Conservation (phyloP, 2,113 vertebrate genomes). For the human region DNA sequence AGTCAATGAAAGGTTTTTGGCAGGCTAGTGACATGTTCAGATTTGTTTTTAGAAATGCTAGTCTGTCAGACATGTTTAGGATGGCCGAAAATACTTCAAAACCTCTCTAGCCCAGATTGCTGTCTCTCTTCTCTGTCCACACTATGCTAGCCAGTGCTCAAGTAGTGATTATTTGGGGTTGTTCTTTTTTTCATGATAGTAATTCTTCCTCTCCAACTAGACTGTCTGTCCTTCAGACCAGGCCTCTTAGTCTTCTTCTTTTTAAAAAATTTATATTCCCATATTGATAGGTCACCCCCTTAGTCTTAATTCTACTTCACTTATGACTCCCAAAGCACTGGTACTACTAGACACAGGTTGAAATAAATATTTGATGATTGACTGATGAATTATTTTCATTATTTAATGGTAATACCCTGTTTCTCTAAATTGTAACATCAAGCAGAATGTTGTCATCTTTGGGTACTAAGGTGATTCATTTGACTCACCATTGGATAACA, state of each 20-base stretch:
- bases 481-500: background rate
- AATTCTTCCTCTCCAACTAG: background rate
- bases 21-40: background rate
- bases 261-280: too few species aligned
- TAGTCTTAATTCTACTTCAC: background rate
- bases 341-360: background rate
- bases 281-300: background rate
- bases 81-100: background rate
- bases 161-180: background rate
- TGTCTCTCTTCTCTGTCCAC: background rate
- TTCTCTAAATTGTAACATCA: background rate
- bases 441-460: background rate
- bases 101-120: background rate
- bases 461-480: background rate
- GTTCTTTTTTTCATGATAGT: background rate
- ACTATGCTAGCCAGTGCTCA: background rate
- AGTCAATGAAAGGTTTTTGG: background rate
- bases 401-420: conserved; percentile 9
- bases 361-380: background rate
- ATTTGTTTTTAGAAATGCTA: background rate
- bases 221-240: background rate
- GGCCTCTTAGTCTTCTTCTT: background rate
- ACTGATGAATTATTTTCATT: background rate
- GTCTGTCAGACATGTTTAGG: background rate
- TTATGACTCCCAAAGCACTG: background rate